Percentiles rank a stretch among this genome's conserved stretches.
These are phyloP conservation scores for Athene noctua DNA, from an alignment of 2,113 vertebrate species.

Conservation along the genomic window DNA sequence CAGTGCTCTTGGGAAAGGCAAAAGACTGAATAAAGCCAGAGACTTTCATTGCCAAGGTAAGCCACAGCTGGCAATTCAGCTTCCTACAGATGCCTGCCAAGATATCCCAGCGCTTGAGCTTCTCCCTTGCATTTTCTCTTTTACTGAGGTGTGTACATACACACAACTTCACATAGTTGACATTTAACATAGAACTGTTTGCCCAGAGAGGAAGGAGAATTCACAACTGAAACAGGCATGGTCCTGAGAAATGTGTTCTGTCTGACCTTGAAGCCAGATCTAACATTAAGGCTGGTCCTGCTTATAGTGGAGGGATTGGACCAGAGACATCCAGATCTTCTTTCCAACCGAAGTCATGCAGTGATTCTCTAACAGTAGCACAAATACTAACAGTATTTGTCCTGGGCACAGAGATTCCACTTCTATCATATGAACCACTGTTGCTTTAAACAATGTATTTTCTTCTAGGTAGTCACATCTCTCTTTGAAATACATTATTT, in stretches of 20 bases:
- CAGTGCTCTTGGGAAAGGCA: background rate
- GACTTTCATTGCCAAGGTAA: background rate
- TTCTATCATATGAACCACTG: background rate
- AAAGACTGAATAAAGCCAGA: background rate
- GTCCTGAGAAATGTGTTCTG: background rate
- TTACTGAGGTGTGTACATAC: background rate
- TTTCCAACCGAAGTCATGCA: background rate
- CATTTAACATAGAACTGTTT: background rate
- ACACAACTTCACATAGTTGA: background rate
- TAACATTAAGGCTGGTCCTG: background rate
- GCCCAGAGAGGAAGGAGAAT: background rate
- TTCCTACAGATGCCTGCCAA: background rate
- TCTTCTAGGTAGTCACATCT: background rate
- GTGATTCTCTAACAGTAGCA: background rate
- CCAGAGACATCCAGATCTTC: background rate
- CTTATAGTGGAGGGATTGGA: background rate
- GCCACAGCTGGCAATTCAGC: background rate
- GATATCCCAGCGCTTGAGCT: background rate
- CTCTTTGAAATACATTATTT: background rate
- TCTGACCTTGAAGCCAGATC: background rate
- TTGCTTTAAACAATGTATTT: background rate
- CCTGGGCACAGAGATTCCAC: background rate
- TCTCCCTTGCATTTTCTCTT: background rate
- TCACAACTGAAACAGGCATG: background rate
- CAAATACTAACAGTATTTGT: background rate